These are phyloP conservation scores for Mormyrus lacerda DNA, from an alignment of 2,113 vertebrate genomes.

Conservation along the genomic window DNA sequence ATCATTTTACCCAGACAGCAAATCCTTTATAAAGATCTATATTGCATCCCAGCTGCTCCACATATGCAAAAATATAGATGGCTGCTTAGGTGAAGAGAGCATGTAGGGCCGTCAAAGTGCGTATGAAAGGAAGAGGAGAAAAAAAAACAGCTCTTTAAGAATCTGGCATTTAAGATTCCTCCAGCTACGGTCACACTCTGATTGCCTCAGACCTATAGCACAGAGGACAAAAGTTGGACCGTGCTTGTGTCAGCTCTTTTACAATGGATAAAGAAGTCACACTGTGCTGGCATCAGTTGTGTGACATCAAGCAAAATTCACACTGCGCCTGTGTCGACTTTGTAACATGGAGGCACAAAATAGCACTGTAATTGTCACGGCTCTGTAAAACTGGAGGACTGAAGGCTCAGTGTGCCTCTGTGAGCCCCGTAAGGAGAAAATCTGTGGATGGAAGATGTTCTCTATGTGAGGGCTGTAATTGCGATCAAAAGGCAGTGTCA, in stretches of 20 bases:
- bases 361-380: neutral
- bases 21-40: neutral
- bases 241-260: neutral
- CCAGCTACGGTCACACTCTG: neutral
- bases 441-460: neutral
- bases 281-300: neutral
- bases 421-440: neutral
- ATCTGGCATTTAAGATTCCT: neutral
- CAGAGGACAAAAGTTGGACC: neutral
- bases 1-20: neutral
- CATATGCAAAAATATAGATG: neutral
- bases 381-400: neutral
- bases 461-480: neutral
- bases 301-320: neutral
- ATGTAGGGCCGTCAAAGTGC: neutral
- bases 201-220: neutral
- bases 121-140: neutral
- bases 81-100: neutral
- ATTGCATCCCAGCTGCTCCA: neutral
- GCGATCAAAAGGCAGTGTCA: neutral
- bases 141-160: neutral
- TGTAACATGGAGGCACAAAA: neutral
- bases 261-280: neutral
- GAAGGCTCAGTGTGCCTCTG: neutral
- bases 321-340: neutral